Evolutionary conservation across 2,888 invertebrate genomes (phyloP).

Genomic region (Marronus borbonicus): DNA sequence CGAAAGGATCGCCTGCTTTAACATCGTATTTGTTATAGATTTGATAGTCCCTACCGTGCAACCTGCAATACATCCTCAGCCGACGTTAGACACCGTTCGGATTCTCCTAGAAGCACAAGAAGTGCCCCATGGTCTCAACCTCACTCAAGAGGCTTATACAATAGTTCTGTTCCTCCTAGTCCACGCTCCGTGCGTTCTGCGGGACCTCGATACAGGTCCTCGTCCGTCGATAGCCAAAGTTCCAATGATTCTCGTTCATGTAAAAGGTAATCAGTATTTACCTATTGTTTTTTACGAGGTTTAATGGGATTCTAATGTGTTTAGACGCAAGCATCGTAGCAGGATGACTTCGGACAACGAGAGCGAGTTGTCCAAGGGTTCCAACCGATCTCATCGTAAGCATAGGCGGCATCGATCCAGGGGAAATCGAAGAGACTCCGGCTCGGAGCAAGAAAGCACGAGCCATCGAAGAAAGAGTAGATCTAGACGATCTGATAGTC

Average conservation of each 20-base stretch:
- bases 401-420: slow-evolving; percentile 84
- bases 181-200: slow-evolving; percentile 88
- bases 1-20: background rate
- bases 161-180: slow-evolving; percentile 74
- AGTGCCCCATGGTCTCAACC: slow-evolving; percentile 87
- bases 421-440: slow-evolving; percentile 82
- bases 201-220: slow-evolving; percentile 77
- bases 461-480: slow-evolving; percentile 62
- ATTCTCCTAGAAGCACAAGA: slow-evolving; percentile 86
- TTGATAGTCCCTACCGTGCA: slow-evolving; percentile 72
- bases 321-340: slow-evolving; percentile 81
- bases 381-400: slow-evolving; percentile 84
- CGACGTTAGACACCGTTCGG: slow-evolving; percentile 71
- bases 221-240: slow-evolving; percentile 91
- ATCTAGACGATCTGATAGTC: slow-evolving; percentile 68
- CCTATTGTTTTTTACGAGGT: background rate
- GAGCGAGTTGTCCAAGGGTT: slow-evolving; percentile 90
- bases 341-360: slow-evolving; percentile 90
- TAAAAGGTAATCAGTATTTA: slow-evolving; percentile 74
- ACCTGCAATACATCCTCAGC: slow-evolving; percentile 72
- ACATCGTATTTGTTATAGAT: slow-evolving; percentile 62
- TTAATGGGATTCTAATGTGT: background rate
- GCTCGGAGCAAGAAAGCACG: slow-evolving; percentile 81
- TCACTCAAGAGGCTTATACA: slow-evolving; percentile 81
- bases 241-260: slow-evolving; percentile 88